These are phyloP conservation scores for Apis dorsata DNA, from an alignment of 1,140 invertebrate species.

Conservation along the genomic window DNA sequence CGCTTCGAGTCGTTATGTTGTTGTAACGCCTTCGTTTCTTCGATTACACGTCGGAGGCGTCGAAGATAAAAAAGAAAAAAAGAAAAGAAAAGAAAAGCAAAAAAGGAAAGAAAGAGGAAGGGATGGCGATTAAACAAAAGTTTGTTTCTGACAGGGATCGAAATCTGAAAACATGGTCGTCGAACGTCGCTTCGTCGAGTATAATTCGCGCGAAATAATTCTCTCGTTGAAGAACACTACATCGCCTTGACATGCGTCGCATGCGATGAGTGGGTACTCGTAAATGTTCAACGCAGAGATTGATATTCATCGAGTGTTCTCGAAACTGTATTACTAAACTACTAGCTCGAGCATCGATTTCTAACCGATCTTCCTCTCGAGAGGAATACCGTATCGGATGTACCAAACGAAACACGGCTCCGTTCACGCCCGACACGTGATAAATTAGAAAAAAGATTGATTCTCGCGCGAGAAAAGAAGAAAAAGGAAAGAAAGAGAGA, in stretches of 20 bases:
- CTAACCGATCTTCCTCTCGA: not conserved
- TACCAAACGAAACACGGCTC: no score
- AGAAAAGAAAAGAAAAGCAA: not conserved
- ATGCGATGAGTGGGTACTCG: not conserved
- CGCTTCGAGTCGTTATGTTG: no score
- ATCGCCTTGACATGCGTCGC: constrained; percentile 4
- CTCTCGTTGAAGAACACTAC: constrained; percentile 8
- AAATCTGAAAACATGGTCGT: not conserved
- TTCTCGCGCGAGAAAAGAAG: no score
- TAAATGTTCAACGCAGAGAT: constrained; percentile 8
- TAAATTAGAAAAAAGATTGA: no score
- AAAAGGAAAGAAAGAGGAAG: not conserved
- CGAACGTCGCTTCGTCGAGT: not conserved
- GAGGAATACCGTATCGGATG: not conserved
- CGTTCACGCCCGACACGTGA: no score
- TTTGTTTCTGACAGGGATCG: not conserved
- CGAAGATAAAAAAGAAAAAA: no score
- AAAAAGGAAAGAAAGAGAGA: no score
- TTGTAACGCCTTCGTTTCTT: not conserved
- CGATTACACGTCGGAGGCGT: not conserved
- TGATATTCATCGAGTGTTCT: constrained; percentile 39
- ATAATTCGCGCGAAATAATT: constrained; percentile 32
- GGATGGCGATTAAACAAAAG: not conserved
- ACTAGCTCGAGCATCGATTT: not conserved
- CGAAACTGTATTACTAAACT: constrained; percentile 1